Evolutionary conservation across 2,888 invertebrate genomes (phyloP).

Genomic region (Euplexia lucipara): DNA sequence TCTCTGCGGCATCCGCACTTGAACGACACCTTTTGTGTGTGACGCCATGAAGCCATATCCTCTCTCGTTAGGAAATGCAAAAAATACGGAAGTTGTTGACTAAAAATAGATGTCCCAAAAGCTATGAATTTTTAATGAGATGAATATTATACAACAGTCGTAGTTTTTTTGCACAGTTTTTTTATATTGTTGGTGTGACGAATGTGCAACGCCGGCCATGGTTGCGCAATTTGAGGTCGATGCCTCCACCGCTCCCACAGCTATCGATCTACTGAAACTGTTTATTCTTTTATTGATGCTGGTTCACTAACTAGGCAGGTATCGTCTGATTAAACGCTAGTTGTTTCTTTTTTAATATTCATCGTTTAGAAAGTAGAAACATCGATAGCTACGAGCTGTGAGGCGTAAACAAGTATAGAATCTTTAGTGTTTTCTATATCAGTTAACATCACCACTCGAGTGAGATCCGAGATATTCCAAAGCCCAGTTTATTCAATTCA

Average conservation of each 20-base stretch:
- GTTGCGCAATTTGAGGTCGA: conserved; percentile 84
- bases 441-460: conserved; percentile 9
- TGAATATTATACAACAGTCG: conserved; percentile 59
- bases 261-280: conserved; percentile 73
- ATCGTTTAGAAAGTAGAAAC: conserved; percentile 55
- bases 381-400: conserved; percentile 17
- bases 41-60: conserved; percentile 56
- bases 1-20: conserved; percentile 63
- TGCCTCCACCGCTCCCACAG: conserved; percentile 73
- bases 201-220: conserved; percentile 70
- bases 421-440: conserved; percentile 21
- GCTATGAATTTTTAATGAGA: conserved; percentile 51
- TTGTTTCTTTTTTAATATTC: conserved; percentile 47
- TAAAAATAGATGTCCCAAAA: conserved; percentile 30
- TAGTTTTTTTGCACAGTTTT: conserved; percentile 55
- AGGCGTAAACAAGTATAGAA: conserved; percentile 24
- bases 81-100: conserved; percentile 53
- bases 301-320: conserved; percentile 51
- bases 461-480: conserved; percentile 9
- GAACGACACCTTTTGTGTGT: conserved; percentile 55
- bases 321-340: conserved; percentile 38
- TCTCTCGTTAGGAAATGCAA: conserved; percentile 45
- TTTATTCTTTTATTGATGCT: conserved; percentile 70
- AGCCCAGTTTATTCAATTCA: conserved; percentile 27
- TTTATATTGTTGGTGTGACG: conserved; percentile 64